Evolutionary conservation across 2,888 invertebrate species (phyloP), one percentile per base, ranked within the genome.

Genomic region (Spodoptera picta): DNA sequence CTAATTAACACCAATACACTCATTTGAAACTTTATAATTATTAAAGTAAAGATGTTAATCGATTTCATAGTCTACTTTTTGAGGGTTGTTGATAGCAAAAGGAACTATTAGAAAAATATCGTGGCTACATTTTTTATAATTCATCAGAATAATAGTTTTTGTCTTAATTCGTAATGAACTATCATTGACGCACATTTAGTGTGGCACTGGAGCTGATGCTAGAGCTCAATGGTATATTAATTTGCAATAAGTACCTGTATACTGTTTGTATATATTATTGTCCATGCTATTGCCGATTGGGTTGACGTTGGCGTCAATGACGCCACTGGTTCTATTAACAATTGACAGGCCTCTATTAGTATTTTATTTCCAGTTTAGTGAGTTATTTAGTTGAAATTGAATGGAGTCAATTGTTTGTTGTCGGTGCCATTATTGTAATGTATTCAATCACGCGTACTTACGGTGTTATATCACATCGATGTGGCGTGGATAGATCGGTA

Each of bases 301-400:
- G 44, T 58, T 53, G 56, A 61, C 19, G 19, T 19, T 19, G 19
- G 19, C 19, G 19, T 19, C 19, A 19, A 19, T 19, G 19, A 19
- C 64, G 65, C 55, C 53, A 65, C 56, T 69, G 66, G 49, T 75
- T 66, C 41, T 64, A 68, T 66, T 64, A 51, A 10, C 65, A 56
- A 75, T 69, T 67, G 76, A 60, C 56, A 60, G 60, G 55, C 62
- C 54, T 48, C 56, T 65, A 62, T 75, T 62, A 62, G n/a, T 45
- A 23, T 56, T 65, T 64, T 56, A 45, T 61, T 63, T 63, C 47
- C 45, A 76, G 62, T 66, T 76, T 60, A 55, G 27, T 59, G 23
- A 55, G 49, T 53, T 49, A 52, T 64, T 63, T 51, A 51, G 50
- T 59, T 56, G 14, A 12, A 58, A 51, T 51, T 51, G 63, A 59